Base-by-base conservation (phyloP, 2,113 vertebrate genomes). In the Heterocephalus glaber region DNA sequence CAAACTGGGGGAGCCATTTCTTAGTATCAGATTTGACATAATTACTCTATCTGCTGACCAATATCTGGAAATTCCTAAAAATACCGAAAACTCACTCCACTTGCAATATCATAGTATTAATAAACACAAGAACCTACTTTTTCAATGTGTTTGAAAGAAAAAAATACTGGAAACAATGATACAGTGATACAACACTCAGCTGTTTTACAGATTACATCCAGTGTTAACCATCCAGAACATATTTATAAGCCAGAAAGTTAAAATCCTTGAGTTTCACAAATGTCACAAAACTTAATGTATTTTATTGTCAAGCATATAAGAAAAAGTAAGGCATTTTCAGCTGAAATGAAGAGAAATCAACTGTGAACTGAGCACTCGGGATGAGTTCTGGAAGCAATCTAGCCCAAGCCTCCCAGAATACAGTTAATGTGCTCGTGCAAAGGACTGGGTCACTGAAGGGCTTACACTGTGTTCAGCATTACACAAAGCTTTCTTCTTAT, bases 341-440 rank as follows among this genome's bases (percentile, higher is more conserved):
- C 11, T 93, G 84, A 92, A 95, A 92, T 95, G 89, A 89, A 95
- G 33, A 76, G 77, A 89, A 94, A 83, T 66, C 52, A 93, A 91
- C 33, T 28, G 2, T 65, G 24, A 86, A 54, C 5, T 68, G 10
- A 82, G 4, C 14, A 79, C 28, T 84, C 4, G 38, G 54, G 54
- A 52, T 90, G 54, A 4, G 49, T 54, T 86, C 14, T 89, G 49
- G 74, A 94, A 49, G 7, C 84, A 90, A 38, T 91, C 35, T 47
- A 93, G 41, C 58, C 20, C 41, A 89, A 70, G 2, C 11, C 26
- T 35, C 33, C 82, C 0, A 93, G 22, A 92, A 33, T 30, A 54
- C 17, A 76, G 52, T 70, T 11, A 92, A n/a, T 44, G 38, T 68
- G 7, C 74, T 84, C 35, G n/a, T 10, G 16, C 30, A 83, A 90